Base-by-base conservation (phyloP, 37 sponge, comb jelly and placozoan species). In the Cladorhizidae sp. region DNA sequence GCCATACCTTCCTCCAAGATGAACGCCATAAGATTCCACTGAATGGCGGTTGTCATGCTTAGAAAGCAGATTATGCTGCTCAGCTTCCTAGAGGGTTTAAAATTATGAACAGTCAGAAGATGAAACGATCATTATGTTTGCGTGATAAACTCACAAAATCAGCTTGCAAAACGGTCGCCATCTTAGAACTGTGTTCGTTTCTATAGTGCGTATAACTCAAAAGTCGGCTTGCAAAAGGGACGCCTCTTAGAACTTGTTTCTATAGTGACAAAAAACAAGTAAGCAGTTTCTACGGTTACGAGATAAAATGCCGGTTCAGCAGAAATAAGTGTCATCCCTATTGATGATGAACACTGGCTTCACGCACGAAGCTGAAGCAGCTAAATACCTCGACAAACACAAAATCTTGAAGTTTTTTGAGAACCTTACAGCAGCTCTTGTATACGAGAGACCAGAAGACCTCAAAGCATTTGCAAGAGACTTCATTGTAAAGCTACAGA, bases 11-110 rank as follows among this genome's bases (percentile, higher is more conserved):
- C 79, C 78, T 21, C 88, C 94, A 42, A 93, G 79, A 63, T 93
- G 87, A 1, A 42, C 81, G 31, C 94, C 91, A 45, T 64, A 40
- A 31, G 70, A 43, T 67, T 87, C 74, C 2, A 83, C 68, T 28
- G 80, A 57, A 61, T 93, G 94, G 23, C 88, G 82, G 38, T 93
- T 93, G 57, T 93, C 94, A 69, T 90, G 94, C 40, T n/a, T n/a
- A n/a, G n/a, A n/a, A n/a, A n/a, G n/a, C n/a, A n/a, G n/a, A n/a
- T n/a, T n/a, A n/a, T n/a, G n/a, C n/a, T n/a, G n/a, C n/a, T n/a
- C n/a, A n/a, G n/a, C n/a, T n/a, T n/a, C n/a, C n/a, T n/a, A n/a
- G n/a, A n/a, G n/a, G n/a, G n/a, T n/a, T n/a, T n/a, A n/a, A n/a
- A n/a, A n/a, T n/a, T n/a, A n/a, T n/a, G n/a, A n/a, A n/a, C n/a